Base-by-base conservation (phyloP, 2,113 vertebrate species). In the Zingel zingel region DNA sequence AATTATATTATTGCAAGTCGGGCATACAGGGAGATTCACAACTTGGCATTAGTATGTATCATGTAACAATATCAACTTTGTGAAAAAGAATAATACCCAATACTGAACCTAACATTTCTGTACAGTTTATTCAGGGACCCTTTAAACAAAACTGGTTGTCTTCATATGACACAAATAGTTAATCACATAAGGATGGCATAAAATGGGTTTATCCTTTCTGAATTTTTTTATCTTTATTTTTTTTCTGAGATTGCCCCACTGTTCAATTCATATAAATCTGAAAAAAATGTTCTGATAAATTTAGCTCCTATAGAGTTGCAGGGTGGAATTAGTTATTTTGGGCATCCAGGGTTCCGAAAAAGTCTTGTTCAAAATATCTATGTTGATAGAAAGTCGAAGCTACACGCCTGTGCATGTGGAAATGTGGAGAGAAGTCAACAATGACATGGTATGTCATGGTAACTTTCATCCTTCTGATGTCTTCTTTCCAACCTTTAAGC, bases 21-120 rank as follows among this genome's bases (percentile, higher is more conserved):
- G 7, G 75, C 61, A 57, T 66, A 67, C 16, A 65, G 14, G 50
- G 77, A 68, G 50, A 63, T 80, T 84, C 21, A 79, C 19, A 63
- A 64, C 48, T 53, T 70, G 59, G 66, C 71, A 69, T 70, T 50
- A 43, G 76, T 59, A 77, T 21, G 10, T 82, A 50, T 74, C 56
- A 30, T 72, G 6, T 56, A 36, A 54, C 45, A 82, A 62, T 30
- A 82, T 47, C 50, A 51, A n/a, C 47, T 63, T 39, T 62, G 75
- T 79, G 39, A 65, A 76, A 79, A 30, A 57, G 30, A 82, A 36
- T 45, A 48, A 78, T 71, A 23, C 11, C 23, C 3, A 65, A 47
- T 6, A 77, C 5, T 63, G 53, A 76, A 59, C 33, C 63, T 25
- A 59, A 36, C 4, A 0, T 65, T 33, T 45, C n/a, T 30, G 27